A percentile compares a stretch with the other conserved stretches of the same genome.
Conservation (phyloP, 2,888 invertebrate genomes). For the Nephrocerus scutellatus region DNA sequence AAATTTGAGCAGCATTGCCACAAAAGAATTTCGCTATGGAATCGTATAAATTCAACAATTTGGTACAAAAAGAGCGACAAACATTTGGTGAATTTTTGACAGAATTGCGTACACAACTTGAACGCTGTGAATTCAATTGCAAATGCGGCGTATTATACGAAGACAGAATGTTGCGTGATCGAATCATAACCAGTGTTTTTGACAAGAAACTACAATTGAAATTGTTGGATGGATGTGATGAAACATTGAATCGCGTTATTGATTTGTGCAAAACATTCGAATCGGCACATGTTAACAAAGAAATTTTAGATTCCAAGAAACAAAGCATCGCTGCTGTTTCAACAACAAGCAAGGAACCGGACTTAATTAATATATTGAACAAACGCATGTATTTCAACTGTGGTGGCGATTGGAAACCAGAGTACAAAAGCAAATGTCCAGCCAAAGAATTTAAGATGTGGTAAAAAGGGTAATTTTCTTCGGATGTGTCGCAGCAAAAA, state of each 20-base stretch:
- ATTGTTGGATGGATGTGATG: constrained; percentile 15
- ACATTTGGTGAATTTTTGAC: constrained; percentile 18
- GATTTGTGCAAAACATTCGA: constrained; percentile 15
- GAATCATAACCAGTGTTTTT: constrained; percentile 15
- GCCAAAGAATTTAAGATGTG: constrained; percentile 8
- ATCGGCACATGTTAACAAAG: constrained; percentile 10
- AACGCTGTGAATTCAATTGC: constrained; percentile 18
- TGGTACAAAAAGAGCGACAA: constrained; percentile 17
- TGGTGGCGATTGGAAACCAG: constrained; percentile 2
- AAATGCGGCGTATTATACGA: constrained; percentile 13
- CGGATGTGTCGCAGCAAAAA: constrained; percentile 11
- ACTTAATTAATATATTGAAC: not conserved
- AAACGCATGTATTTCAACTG: constrained; percentile 12
- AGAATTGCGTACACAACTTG: constrained; percentile 16
- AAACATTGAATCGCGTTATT: constrained; percentile 14
- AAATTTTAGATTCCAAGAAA: constrained; percentile 2
- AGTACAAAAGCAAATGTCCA: constrained; percentile 4
- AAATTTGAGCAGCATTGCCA: constrained; percentile 17
- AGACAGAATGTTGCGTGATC: constrained; percentile 19
- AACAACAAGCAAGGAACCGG: not conserved
- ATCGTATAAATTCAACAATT: constrained; percentile 19
- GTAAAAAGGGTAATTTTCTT: constrained; percentile 5
- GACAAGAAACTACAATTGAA: constrained; percentile 19
- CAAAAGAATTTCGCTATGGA: constrained; percentile 13
- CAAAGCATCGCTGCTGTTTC: not conserved